Conservation (phyloP, 2,888 invertebrate species). For the Aporophyla nigra region DNA sequence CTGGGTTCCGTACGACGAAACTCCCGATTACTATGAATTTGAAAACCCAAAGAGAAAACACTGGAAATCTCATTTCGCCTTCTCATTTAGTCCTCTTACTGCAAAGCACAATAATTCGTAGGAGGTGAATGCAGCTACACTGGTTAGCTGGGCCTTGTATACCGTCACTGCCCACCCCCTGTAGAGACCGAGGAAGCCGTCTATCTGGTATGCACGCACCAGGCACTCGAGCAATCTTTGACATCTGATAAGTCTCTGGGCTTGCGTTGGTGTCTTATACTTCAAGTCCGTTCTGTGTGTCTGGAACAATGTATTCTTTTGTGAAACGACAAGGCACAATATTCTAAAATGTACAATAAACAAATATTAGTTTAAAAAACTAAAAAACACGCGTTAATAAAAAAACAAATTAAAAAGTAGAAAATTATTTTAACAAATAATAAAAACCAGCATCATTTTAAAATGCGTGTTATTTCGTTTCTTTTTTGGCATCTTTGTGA, state of each 20-base stretch:
- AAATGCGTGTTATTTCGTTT: too few relatives aligned
- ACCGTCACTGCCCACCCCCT: slow-evolving; percentile 82
- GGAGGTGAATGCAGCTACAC: slow-evolving; percentile 79
- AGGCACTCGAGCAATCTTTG: slow-evolving; percentile 74
- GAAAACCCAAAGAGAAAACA: not conserved
- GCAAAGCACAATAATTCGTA: slow-evolving; percentile 81
- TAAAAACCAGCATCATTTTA: too few relatives aligned
- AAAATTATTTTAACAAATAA: too few relatives aligned
- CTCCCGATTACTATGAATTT: not conserved
- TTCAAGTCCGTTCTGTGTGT: slow-evolving; percentile 74
- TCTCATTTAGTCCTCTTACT: slow-evolving; percentile 65
- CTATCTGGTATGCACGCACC: slow-evolving; percentile 67
- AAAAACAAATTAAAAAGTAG: too few relatives aligned
- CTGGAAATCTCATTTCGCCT: not conserved
- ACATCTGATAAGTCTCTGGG: slow-evolving; percentile 76
- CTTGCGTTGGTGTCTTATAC: slow-evolving; percentile 73
- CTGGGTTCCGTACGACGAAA: not conserved
- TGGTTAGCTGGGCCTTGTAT: slow-evolving; percentile 82
- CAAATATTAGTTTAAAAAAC: too few relatives aligned
- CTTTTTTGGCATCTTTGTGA: too few relatives aligned
- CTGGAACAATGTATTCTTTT: slow-evolving; percentile 70
- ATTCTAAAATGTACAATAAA: not conserved
- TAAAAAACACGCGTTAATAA: too few relatives aligned
- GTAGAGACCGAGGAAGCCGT: slow-evolving; percentile 80
- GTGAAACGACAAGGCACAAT: not conserved